phyloP scores from a whole-genome alignment of 2,888 invertebrate genomes.

The Tribolium freemani region DNA sequence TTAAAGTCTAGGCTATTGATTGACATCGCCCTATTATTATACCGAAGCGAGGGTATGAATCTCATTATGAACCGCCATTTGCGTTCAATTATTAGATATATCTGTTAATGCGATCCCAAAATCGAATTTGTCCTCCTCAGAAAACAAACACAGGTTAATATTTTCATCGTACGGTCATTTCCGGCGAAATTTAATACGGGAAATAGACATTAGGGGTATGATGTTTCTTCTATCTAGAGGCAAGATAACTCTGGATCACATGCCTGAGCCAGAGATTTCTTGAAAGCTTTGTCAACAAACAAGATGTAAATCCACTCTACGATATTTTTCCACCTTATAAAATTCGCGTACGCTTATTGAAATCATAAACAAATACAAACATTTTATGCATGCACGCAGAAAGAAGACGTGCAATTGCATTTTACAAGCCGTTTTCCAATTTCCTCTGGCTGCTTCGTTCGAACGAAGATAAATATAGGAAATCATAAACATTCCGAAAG shows the following conservation, averaged over 20 bases:
- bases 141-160: slow-evolving; percentile 22
- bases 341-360: slow-evolving; percentile 38
- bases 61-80: slow-evolving; percentile 47
- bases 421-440: slow-evolving; percentile 30
- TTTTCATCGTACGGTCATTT: slow-evolving; percentile 8
- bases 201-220: slow-evolving; percentile 8
- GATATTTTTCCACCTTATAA: slow-evolving; percentile 39
- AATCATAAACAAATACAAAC: slow-evolving; percentile 41
- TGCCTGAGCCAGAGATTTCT: slow-evolving; percentile 26
- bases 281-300: slow-evolving; percentile 40
- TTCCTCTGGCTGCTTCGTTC: slow-evolving; percentile 5
- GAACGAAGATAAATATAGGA: slow-evolving; percentile 2
- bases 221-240: neutral
- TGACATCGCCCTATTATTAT: slow-evolving; percentile 47
- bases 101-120: slow-evolving; percentile 46
- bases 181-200: slow-evolving; percentile 9
- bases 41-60: slow-evolving; percentile 35
- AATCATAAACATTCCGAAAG: neutral
- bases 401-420: slow-evolving; percentile 30
- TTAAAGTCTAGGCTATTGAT: slow-evolving; percentile 53
- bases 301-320: slow-evolving; percentile 34
- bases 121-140: slow-evolving; percentile 32
- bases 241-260: slow-evolving; percentile 15
- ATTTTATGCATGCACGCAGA: slow-evolving; percentile 20
- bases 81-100: slow-evolving; percentile 48